A percentile compares a stretch with the other conserved stretches of the same genome.
Evolutionary conservation across 2,888 invertebrate species (phyloP).

Genomic region (Macaria notata): DNA sequence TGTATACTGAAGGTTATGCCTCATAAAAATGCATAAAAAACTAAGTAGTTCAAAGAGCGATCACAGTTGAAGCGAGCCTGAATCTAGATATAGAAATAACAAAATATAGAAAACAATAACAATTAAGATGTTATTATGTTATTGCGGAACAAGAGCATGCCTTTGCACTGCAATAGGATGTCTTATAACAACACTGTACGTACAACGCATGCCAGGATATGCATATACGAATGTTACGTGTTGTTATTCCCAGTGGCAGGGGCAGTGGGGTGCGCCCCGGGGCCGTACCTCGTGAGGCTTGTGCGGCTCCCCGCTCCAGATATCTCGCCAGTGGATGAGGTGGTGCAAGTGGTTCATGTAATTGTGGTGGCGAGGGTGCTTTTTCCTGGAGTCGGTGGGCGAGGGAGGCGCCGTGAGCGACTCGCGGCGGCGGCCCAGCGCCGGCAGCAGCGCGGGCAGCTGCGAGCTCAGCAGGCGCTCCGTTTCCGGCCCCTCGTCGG

Average conservation of each 20-base stretch:
- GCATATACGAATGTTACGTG: slow-evolving; percentile 31
- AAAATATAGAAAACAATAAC: not conserved
- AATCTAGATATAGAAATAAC: not conserved
- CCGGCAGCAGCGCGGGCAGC: slow-evolving; percentile 56
- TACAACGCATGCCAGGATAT: slow-evolving; percentile 38
- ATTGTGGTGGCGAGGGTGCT: slow-evolving; percentile 63
- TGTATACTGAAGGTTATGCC: slow-evolving; percentile 15
- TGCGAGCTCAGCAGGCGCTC: slow-evolving; percentile 63
- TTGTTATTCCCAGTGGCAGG: slow-evolving; percentile 23
- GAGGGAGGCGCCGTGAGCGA: slow-evolving; percentile 78
- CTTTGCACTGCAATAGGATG: slow-evolving; percentile 30
- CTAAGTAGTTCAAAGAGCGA: slow-evolving; percentile 10
- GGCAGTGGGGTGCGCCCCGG: no score
- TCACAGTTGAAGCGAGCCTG: slow-evolving; percentile 1
- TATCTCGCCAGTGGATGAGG: slow-evolving; percentile 76
- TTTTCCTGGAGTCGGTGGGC: slow-evolving; percentile 74
- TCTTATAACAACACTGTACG: slow-evolving; percentile 37
- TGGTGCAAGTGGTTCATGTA: slow-evolving; percentile 75
- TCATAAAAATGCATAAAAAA: slow-evolving; percentile 15
- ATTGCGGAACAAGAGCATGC: slow-evolving; percentile 28
- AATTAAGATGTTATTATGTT: slow-evolving; percentile 12
- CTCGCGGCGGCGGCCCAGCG: slow-evolving; percentile 50
- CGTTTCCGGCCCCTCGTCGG: slow-evolving; percentile 73
- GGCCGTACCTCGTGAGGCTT: slow-evolving; percentile 69
- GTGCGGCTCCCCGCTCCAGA: slow-evolving; percentile 74